Percentiles rank a stretch among this genome's conserved stretches.
Evolutionary conservation across 2,797 vertebrate species (phyloP).

Genomic region (Rallus crepitans): DNA sequence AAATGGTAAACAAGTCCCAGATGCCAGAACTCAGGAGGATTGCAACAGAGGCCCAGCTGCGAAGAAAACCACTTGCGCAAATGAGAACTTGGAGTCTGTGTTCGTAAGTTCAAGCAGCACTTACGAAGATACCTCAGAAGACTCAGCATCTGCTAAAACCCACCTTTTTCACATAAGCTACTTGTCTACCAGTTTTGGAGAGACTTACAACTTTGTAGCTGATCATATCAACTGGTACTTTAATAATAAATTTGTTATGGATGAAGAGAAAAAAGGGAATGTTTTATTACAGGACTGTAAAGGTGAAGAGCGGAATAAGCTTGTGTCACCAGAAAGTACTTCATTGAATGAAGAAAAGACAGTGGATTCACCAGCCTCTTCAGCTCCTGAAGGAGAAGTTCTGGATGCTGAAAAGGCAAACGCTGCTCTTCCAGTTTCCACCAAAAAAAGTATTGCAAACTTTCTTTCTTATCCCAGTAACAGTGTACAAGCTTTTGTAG

Average conservation of each 20-base stretch:
- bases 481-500: slow-evolving; percentile 93
- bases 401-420: slow-evolving; percentile 4
- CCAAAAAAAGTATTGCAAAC: slow-evolving; percentile 88
- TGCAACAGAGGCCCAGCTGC: slow-evolving; percentile 61
- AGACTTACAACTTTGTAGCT: slow-evolving; percentile 90
- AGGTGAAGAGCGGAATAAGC: slow-evolving; percentile 26
- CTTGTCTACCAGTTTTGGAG: slow-evolving; percentile 88
- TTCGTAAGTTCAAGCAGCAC: background rate
- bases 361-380: background rate
- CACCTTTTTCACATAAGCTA: slow-evolving; percentile 88
- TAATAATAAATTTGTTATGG: slow-evolving; percentile 75
- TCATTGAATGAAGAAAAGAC: slow-evolving; percentile 26
- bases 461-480: slow-evolving; percentile 91
- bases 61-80: slow-evolving; percentile 63
- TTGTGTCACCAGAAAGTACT: slow-evolving; percentile 10
- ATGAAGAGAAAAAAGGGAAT: slow-evolving; percentile 73
- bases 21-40: slow-evolving; percentile 42
- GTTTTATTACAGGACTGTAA: slow-evolving; percentile 41
- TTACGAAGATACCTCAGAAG: slow-evolving; percentile 53
- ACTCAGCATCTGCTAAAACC: slow-evolving; percentile 60
- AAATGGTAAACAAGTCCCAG: slow-evolving; percentile 38
- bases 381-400: slow-evolving; percentile 58
- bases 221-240: slow-evolving; percentile 95
- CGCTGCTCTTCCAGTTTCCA: slow-evolving; percentile 64
- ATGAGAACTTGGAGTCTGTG: background rate